These are phyloP conservation scores for Eulemur mongoz DNA, from an alignment of 2,797 vertebrate genomes.

Conservation along the genomic window DNA sequence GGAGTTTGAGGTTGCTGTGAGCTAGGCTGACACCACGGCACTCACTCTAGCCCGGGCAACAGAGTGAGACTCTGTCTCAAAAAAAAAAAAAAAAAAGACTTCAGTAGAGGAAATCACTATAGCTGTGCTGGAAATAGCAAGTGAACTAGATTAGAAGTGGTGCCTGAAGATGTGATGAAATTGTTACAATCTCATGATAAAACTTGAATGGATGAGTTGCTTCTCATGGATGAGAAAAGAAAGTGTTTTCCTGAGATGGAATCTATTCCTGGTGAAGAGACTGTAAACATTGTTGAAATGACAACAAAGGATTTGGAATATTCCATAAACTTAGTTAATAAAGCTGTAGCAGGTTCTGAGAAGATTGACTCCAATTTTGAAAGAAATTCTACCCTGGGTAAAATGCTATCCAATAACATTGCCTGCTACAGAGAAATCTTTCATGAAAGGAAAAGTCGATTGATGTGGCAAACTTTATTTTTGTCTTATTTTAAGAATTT, in stretches of 20 bases:
- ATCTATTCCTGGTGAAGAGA: not conserved
- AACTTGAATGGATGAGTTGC: not conserved
- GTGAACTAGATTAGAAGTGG: not conserved
- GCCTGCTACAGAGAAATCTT: not conserved
- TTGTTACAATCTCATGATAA: not conserved
- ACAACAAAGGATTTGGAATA: not conserved
- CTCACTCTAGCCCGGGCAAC: no score
- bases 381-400: not conserved
- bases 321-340: not conserved
- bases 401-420: not conserved
- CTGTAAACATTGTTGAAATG: not conserved
- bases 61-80: no score
- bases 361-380: not conserved
- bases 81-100: no score
- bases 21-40: no score
- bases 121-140: not conserved
- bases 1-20: no score
- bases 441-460: not conserved
- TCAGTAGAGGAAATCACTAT: not conserved
- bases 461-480: not conserved
- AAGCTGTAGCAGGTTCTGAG: not conserved
- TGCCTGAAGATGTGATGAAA: not conserved
- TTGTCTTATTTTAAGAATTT: not conserved
- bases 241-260: not conserved
- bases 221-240: not conserved